Evolutionary conservation across 2,888 invertebrate species (phyloP).

Genomic region (Trachelus stipa): DNA sequence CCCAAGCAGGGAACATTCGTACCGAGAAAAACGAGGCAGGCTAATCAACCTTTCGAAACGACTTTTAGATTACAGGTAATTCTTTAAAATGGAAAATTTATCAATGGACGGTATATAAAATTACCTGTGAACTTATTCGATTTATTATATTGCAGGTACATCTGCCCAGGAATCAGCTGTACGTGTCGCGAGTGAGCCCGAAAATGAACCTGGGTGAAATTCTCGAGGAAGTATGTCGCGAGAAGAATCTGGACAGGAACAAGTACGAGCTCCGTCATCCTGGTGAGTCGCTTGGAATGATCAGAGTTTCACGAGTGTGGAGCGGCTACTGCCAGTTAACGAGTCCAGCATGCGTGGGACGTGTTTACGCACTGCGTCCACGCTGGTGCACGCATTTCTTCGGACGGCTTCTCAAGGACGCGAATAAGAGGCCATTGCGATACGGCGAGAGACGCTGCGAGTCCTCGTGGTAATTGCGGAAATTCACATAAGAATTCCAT

Average conservation of each 20-base stretch:
- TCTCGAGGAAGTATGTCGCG: slow-evolving; percentile 78
- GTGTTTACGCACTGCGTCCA: background rate
- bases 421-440: background rate
- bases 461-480: background rate
- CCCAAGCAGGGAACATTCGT: slow-evolving; percentile 60
- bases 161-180: slow-evolving; percentile 83
- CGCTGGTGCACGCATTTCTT: background rate
- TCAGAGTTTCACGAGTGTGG: background rate
- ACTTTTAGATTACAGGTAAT: slow-evolving; percentile 69
- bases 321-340: background rate
- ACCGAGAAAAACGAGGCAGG: slow-evolving; percentile 53
- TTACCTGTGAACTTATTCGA: background rate
- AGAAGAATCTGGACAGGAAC: slow-evolving; percentile 79
- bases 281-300: slow-evolving; percentile 66
- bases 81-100: background rate
- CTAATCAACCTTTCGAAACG: slow-evolving; percentile 74
- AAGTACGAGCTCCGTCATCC: slow-evolving; percentile 85
- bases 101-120: background rate
- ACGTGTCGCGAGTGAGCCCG: slow-evolving; percentile 80
- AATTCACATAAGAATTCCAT: background rate
- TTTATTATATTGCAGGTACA: slow-evolving; percentile 69
- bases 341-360: background rate
- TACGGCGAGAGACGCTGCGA: background rate
- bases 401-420: background rate
- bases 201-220: slow-evolving; percentile 77